phyloP scores from a whole-genome alignment of 2,113 vertebrate species.

The Eulemur rufifrons region DNA sequence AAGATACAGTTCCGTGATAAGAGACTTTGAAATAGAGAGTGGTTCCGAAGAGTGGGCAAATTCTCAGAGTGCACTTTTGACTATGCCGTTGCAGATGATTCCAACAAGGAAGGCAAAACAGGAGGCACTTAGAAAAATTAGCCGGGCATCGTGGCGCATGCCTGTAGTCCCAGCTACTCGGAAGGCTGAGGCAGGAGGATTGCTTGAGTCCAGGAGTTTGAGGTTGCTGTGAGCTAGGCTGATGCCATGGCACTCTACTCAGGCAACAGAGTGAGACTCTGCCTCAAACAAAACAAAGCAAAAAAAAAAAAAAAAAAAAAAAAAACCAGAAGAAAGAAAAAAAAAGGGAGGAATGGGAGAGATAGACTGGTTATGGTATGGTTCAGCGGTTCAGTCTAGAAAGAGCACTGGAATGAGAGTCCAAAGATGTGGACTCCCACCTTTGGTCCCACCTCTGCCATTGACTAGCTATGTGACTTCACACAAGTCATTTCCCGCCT shows the following conservation, averaged over 20 bases:
- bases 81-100: not conserved
- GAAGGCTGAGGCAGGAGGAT: no score
- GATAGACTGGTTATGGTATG: no score
- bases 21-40: not conserved
- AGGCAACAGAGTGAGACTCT: not conserved
- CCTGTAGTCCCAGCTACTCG: no score
- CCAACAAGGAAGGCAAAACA: not conserved
- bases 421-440: not conserved
- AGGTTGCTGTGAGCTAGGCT: no score
- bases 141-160: no score
- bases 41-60: not conserved
- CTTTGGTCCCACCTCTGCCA: not conserved
- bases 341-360: no score
- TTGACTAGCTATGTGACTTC: not conserved
- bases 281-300: not conserved
- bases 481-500: not conserved
- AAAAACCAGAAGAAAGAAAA: not conserved
- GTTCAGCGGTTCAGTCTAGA: not conserved
- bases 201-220: no score
- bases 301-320: not conserved
- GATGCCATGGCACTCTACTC: no score
- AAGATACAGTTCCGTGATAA: not conserved
- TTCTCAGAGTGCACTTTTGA: not conserved
- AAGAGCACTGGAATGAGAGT: not conserved
- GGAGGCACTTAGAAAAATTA: not conserved